Conservation (phyloP, 2,113 vertebrate species). For the Semnornis frantzii region DNA sequence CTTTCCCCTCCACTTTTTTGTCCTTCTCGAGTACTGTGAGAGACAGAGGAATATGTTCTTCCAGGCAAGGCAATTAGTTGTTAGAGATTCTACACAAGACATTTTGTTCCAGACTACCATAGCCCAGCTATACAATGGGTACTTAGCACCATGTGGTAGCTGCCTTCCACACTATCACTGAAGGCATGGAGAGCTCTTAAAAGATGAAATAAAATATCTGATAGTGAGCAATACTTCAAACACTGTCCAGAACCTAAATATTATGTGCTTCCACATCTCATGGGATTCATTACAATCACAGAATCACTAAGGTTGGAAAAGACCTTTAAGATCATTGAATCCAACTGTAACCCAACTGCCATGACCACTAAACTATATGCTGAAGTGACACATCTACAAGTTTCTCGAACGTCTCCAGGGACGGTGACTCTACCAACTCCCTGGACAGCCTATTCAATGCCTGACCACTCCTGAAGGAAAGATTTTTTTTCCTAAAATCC, state of each 20-base stretch:
- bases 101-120: not conserved
- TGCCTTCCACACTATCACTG: not conserved
- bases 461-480: too few relatives aligned
- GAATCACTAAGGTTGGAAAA: too few relatives aligned
- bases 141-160: not conserved
- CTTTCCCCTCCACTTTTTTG: not conserved
- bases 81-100: not conserved
- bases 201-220: not conserved
- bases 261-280: not conserved
- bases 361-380: too few relatives aligned
- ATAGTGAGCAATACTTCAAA: not conserved
- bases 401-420: too few relatives aligned
- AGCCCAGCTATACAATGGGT: not conserved
- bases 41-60: not conserved
- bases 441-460: too few relatives aligned
- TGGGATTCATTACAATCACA: not conserved
- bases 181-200: not conserved
- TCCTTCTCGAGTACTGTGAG: not conserved
- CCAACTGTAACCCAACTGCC: too few relatives aligned
- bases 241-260: not conserved
- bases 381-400: too few relatives aligned
- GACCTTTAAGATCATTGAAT: too few relatives aligned
- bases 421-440: too few relatives aligned
- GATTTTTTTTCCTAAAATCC: too few relatives aligned
- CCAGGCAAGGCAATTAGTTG: not conserved